phyloP scores from a whole-genome alignment of 1,140 invertebrate species.

The Drosophila chauvacae region DNA sequence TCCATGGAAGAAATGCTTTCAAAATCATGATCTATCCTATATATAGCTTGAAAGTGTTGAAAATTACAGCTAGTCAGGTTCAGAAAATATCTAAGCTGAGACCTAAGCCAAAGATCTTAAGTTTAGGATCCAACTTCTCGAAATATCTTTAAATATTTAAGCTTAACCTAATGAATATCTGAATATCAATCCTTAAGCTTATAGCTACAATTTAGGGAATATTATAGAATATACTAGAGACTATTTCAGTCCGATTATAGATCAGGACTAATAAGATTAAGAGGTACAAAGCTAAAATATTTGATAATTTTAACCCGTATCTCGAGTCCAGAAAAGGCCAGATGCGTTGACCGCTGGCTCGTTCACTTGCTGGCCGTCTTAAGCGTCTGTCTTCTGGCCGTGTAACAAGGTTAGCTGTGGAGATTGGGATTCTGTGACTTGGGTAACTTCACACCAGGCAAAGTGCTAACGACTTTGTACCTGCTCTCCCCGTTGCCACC shows the following conservation, averaged over 20 bases:
- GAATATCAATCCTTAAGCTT: background rate
- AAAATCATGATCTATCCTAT: too few species aligned
- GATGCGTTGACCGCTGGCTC: conserved; percentile 11
- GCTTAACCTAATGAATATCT: background rate
- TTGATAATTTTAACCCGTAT: background rate
- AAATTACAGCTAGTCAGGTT: background rate
- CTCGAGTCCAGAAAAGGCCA: background rate
- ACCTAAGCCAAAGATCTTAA: background rate
- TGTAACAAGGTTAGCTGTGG: conserved; percentile 36
- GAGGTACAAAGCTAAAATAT: background rate
- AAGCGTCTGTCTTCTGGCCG: conserved; percentile 35
- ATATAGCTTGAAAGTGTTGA: too few species aligned
- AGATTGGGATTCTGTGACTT: conserved; percentile 34
- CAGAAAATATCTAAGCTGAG: background rate
- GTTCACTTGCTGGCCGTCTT: conserved; percentile 40
- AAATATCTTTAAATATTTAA: background rate
- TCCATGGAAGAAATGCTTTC: background rate
- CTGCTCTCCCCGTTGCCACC: conserved; percentile 41
- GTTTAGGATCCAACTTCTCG: background rate
- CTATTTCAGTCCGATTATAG: background rate
- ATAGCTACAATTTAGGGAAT: background rate
- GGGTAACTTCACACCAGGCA: conserved; percentile 66
- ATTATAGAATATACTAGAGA: background rate
- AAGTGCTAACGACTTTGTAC: conserved; percentile 79
- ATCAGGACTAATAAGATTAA: background rate